Percentiles rank a stretch among this genome's conserved stretches.
Conservation (phyloP, 2,797 vertebrate species). For the Macrochelys suwanniensis region DNA sequence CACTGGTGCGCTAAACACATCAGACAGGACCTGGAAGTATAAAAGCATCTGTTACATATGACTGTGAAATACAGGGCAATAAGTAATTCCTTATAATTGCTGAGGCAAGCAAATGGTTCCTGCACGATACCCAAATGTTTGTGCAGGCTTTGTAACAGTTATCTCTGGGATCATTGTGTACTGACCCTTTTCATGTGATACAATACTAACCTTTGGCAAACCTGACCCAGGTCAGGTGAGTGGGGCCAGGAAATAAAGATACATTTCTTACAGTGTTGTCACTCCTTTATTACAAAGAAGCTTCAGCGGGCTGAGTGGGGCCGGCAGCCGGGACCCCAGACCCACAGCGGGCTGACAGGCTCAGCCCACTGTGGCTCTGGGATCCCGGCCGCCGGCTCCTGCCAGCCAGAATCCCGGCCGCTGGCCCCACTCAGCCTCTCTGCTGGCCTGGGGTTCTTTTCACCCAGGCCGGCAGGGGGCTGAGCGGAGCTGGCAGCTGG, state of each 20-base stretch:
- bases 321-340: too few species aligned
- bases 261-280: not conserved
- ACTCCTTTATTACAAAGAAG: not conserved
- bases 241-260: not conserved
- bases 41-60: not conserved
- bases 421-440: too few species aligned
- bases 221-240: not conserved
- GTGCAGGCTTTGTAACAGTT: fast-evolving
- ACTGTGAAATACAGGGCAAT: not conserved
- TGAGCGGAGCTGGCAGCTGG: too few species aligned
- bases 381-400: too few species aligned
- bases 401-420: too few species aligned
- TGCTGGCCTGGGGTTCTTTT: too few species aligned
- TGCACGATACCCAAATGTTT: not conserved
- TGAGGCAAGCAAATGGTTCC: not conserved
- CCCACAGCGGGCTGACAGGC: too few species aligned
- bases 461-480: too few species aligned
- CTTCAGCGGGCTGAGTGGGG: too few species aligned
- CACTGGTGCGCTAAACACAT: slow-evolving; percentile 92
- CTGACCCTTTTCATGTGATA: not conserved
- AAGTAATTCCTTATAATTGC: not conserved
- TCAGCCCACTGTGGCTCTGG: too few species aligned
- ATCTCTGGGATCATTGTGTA: fast-evolving
- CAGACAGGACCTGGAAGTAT: slow-evolving; percentile 88
- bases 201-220: not conserved